A percentile compares a stretch with the other conserved stretches of the same genome.
Evolutionary conservation across 2,888 invertebrate genomes (phyloP).

Genomic region (Caenorhabditis japonica): DNA sequence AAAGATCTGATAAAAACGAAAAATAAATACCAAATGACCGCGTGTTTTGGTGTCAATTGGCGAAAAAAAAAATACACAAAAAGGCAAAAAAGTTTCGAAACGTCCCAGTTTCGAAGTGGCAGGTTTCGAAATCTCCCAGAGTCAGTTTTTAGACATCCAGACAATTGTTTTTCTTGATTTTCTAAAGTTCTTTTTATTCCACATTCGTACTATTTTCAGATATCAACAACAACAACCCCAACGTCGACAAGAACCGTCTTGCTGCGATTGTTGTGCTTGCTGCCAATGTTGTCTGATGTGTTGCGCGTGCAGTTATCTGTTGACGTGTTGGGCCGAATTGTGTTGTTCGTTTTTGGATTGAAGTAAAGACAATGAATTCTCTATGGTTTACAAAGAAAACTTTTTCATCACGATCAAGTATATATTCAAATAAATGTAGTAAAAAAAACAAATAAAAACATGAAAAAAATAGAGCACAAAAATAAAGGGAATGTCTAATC

Average conservation of each 20-base stretch:
- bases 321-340: slow-evolving; percentile 38
- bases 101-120: too few species aligned
- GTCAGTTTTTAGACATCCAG: too few species aligned
- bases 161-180: too few species aligned
- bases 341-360: slow-evolving; percentile 28
- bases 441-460: slow-evolving; percentile 24
- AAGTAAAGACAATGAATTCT: slow-evolving; percentile 1
- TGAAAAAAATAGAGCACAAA: slow-evolving; percentile 1
- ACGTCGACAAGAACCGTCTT: slow-evolving; percentile 26
- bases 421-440: slow-evolving; percentile 3
- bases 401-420: slow-evolving; percentile 18
- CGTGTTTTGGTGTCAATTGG: too few species aligned
- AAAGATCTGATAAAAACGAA: too few species aligned
- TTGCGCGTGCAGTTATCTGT: slow-evolving; percentile 34
- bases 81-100: too few species aligned
- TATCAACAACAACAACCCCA: slow-evolving; percentile 32
- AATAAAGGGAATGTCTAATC: slow-evolving; percentile 43
- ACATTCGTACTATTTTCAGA: neutral
- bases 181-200: slow-evolving; percentile 3
- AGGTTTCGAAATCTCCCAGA: too few species aligned
- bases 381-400: too few species aligned
- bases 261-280: slow-evolving; percentile 38
- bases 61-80: too few species aligned
- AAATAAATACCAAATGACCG: too few species aligned
- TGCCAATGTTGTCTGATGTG: slow-evolving; percentile 42